Evolutionary conservation across 1,140 invertebrate species (phyloP).

Genomic region (Cyclina sinensis): DNA sequence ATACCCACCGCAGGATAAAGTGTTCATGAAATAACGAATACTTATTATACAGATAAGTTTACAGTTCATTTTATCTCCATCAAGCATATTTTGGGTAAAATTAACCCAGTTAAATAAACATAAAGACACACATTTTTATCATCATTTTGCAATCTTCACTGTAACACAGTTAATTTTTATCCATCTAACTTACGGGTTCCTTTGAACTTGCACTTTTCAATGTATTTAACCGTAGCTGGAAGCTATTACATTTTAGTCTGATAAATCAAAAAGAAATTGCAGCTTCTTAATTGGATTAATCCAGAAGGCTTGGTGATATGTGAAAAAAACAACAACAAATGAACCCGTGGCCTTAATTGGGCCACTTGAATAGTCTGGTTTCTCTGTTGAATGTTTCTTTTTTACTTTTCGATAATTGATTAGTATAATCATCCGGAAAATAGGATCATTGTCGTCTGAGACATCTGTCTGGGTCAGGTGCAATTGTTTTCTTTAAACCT

Average conservation of each 20-base stretch:
- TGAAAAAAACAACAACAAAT: neutral
- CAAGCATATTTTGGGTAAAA: too few relatives aligned
- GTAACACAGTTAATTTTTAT: constrained; percentile 14
- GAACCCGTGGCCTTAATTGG: neutral
- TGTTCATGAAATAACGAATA: too few relatives aligned
- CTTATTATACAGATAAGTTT: too few relatives aligned
- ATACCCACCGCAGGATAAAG: too few relatives aligned
- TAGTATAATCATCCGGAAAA: neutral
- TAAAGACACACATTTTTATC: neutral
- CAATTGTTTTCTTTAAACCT: neutral
- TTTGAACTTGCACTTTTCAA: neutral
- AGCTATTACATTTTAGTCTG: neutral
- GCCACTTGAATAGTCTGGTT: neutral
- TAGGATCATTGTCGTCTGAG: neutral
- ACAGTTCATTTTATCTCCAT: too few relatives aligned
- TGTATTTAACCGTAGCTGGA: neutral
- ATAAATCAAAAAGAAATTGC: constrained; percentile 22
- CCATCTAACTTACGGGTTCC: neutral
- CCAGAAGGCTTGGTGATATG: constrained; percentile 11
- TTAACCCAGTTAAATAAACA: neutral
- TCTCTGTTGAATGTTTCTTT: neutral
- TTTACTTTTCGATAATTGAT: neutral
- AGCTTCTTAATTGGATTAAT: neutral
- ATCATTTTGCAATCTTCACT: neutral
- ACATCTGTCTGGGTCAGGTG: constrained; percentile 3